A percentile compares a stretch with the other conserved stretches of the same genome.
phyloP scores from a whole-genome alignment of 2,888 invertebrate genomes.

The Hoplodrina ambigua region DNA sequence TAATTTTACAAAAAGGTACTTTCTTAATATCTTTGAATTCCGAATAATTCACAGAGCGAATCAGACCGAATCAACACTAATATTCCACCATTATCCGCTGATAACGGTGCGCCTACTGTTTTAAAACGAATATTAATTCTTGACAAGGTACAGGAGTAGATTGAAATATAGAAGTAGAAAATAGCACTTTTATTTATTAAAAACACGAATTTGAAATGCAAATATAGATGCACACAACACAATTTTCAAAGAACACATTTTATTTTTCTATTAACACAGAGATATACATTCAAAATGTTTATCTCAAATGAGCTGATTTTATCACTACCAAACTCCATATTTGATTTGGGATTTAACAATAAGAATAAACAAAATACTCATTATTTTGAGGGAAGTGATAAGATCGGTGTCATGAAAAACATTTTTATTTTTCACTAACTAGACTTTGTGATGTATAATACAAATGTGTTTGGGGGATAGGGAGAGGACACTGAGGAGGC shows the following conservation, averaged over 20 bases:
- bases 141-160: slow-evolving; percentile 77
- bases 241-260: slow-evolving; percentile 45
- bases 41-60: slow-evolving; percentile 77
- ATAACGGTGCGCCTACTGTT: slow-evolving; percentile 66
- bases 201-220: slow-evolving; percentile 46
- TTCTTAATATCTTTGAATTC: slow-evolving; percentile 22
- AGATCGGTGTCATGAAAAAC: slow-evolving; percentile 19
- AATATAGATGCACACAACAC: slow-evolving; percentile 45
- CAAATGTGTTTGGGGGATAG: slow-evolving; percentile 77
- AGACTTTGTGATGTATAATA: slow-evolving; percentile 64
- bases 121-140: slow-evolving; percentile 79
- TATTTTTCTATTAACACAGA: slow-evolving; percentile 47
- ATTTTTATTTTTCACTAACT: slow-evolving; percentile 52
- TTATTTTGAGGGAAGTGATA: slow-evolving; percentile 29
- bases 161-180: slow-evolving; percentile 48
- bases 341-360: background rate
- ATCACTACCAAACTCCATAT: slow-evolving; percentile 16
- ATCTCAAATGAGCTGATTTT: slow-evolving; percentile 32
- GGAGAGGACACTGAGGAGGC: slow-evolving; percentile 88
- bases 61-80: slow-evolving; percentile 72
- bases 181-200: slow-evolving; percentile 37
- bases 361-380: background rate
- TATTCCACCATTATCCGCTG: slow-evolving; percentile 64
- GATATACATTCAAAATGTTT: slow-evolving; percentile 36
- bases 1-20: background rate